These are phyloP conservation scores for Athetis lepigone DNA, from an alignment of 2,888 invertebrate genomes.

Conservation along the genomic window DNA sequence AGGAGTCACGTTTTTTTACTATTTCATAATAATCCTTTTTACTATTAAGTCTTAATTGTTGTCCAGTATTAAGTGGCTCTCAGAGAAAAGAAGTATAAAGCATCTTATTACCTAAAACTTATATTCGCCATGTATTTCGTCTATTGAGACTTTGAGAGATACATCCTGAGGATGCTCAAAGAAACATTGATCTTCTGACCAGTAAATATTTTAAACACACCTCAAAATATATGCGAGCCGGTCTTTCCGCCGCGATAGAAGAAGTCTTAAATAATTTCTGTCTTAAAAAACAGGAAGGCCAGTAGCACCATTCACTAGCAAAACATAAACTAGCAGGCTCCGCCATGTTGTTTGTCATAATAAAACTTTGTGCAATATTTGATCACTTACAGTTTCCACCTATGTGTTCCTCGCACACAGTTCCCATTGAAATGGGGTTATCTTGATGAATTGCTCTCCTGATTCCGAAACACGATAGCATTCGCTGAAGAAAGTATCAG, in stretches of 20 bases:
- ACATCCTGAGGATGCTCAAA: too few species aligned
- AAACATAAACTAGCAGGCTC: slow-evolving; percentile 3
- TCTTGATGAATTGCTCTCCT: slow-evolving; percentile 84
- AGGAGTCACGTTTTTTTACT: background rate
- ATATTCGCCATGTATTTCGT: too few species aligned
- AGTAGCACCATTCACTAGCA: slow-evolving; percentile 7
- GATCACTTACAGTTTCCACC: slow-evolving; percentile 57
- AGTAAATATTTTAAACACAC: background rate
- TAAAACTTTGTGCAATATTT: slow-evolving; percentile 66
- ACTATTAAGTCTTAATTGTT: too few species aligned
- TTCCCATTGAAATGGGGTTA: slow-evolving; percentile 87
- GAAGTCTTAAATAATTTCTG: slow-evolving; percentile 5
- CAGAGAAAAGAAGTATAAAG: too few species aligned
- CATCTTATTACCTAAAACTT: too few species aligned
- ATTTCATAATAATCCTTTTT: too few species aligned
- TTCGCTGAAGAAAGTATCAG: slow-evolving; percentile 62
- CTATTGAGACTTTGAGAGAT: too few species aligned
- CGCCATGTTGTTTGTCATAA: slow-evolving; percentile 24
- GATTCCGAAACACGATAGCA: slow-evolving; percentile 74
- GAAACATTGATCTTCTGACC: background rate
- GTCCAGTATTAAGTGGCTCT: too few species aligned
- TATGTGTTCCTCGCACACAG: slow-evolving; percentile 74
- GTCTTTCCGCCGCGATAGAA: background rate
- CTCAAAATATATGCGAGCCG: too few species aligned
- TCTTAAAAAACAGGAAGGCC: slow-evolving; percentile 40